Percentiles rank a stretch among this genome's conserved stretches.
phyloP scores from a whole-genome alignment of 2,797 vertebrate genomes.

The Danio albolineatus region DNA sequence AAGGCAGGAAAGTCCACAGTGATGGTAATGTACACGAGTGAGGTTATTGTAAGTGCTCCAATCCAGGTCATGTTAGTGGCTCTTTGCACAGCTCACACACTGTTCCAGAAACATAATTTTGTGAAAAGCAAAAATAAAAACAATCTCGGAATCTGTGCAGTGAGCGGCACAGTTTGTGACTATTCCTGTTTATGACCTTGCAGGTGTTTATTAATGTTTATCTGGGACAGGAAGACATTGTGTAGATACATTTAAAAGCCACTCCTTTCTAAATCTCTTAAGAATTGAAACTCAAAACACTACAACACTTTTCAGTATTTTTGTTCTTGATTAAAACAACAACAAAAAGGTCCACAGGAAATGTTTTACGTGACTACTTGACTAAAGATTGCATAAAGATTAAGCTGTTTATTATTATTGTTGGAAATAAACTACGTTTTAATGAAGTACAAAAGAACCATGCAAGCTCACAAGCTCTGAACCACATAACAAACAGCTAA shows the following conservation, averaged over 20 bases:
- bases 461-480: neutral
- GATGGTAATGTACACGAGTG: slow-evolving; percentile 5
- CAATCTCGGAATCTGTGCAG: neutral
- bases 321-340: too few species aligned
- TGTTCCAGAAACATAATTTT: slow-evolving; percentile 23
- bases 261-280: too few species aligned
- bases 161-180: neutral
- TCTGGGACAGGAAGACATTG: neutral
- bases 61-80: neutral
- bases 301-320: neutral
- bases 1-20: slow-evolving; percentile 18
- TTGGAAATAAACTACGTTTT: too few species aligned
- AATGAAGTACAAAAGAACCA: too few species aligned
- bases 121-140: slow-evolving; percentile 19
- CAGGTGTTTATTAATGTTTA: neutral
- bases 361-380: neutral
- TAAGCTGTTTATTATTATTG: too few species aligned
- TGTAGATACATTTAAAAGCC: neutral
- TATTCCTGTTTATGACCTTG: neutral
- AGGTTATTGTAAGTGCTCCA: neutral
- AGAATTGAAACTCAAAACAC: neutral
- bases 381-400: neutral
- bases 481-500: neutral
- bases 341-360: neutral
- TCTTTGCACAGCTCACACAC: neutral